Conservation (phyloP, 1,140 invertebrate genomes). For the Akabosia matsudoensis region DNA sequence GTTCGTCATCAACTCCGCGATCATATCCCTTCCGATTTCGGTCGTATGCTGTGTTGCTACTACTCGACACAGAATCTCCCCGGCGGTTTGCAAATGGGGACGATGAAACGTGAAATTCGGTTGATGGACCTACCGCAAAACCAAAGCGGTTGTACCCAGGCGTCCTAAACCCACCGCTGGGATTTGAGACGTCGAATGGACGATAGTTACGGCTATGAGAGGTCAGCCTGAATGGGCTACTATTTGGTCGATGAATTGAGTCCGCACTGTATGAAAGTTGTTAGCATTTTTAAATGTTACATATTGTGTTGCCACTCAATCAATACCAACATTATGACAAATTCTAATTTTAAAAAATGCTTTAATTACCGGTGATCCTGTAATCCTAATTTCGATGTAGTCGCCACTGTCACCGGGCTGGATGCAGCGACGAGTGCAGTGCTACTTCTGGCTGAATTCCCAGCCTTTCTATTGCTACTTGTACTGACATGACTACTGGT, state of each 20-base stretch:
- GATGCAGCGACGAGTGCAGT: neutral
- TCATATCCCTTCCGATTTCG: constrained; percentile 5
- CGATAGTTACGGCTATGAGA: neutral
- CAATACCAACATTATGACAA: neutral
- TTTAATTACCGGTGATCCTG: too few species aligned
- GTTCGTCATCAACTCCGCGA: neutral
- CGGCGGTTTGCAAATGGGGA: neutral
- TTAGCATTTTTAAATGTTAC: neutral
- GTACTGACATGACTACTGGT: neutral
- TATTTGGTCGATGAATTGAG: too few species aligned
- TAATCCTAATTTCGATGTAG: neutral
- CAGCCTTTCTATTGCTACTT: neutral
- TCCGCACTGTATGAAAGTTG: too few species aligned
- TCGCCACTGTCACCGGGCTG: neutral
- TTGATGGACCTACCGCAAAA: neutral
- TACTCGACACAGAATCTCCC: neutral
- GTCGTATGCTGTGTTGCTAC: neutral
- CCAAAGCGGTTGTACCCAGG: constrained; percentile 9
- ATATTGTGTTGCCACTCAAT: neutral
- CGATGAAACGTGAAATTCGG: neutral
- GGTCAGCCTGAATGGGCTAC: neutral
- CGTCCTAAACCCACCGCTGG: neutral
- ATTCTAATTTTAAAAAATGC: too few species aligned
- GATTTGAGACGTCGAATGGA: neutral
- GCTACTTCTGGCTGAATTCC: neutral